phyloP scores from a whole-genome alignment of 2,888 invertebrate species.

The Lysandra coridon region DNA sequence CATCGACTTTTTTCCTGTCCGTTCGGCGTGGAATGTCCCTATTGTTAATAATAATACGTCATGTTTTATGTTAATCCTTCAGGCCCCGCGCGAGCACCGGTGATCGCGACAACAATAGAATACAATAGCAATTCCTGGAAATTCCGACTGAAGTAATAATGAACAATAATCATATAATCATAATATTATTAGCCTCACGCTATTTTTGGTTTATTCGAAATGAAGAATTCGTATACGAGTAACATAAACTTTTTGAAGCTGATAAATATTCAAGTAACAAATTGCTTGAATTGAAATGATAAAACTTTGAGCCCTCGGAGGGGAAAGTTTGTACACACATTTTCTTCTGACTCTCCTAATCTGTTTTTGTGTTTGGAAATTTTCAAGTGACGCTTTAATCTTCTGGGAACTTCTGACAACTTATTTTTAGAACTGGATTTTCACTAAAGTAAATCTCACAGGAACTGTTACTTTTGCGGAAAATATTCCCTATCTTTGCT shows the following conservation, averaged over 20 bases:
- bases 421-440: neutral
- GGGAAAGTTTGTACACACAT: neutral
- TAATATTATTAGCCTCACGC: too few species aligned
- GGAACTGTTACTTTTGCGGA: too few species aligned
- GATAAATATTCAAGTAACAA: constrained; percentile 11
- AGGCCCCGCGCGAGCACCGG: too few species aligned
- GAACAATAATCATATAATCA: too few species aligned
- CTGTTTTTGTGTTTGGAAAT: constrained; percentile 1
- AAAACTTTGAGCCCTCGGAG: neutral
- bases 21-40: too few species aligned
- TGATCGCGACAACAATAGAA: too few species aligned
- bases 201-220: neutral
- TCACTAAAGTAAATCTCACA: neutral
- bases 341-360: neutral
- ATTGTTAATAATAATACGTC: too few species aligned
- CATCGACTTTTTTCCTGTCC: too few species aligned
- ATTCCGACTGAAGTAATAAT: too few species aligned
- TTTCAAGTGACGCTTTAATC: constrained; percentile 3
- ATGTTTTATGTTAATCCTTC: too few species aligned
- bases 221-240: neutral
- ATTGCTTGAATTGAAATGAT: constrained; percentile 19
- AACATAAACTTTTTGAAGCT: neutral
- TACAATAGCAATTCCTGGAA: too few species aligned
- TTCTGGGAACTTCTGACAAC: neutral
- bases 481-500: too few species aligned